phyloP scores from a whole-genome alignment of 2,113 vertebrate genomes.

The Zosterops lateralis region DNA sequence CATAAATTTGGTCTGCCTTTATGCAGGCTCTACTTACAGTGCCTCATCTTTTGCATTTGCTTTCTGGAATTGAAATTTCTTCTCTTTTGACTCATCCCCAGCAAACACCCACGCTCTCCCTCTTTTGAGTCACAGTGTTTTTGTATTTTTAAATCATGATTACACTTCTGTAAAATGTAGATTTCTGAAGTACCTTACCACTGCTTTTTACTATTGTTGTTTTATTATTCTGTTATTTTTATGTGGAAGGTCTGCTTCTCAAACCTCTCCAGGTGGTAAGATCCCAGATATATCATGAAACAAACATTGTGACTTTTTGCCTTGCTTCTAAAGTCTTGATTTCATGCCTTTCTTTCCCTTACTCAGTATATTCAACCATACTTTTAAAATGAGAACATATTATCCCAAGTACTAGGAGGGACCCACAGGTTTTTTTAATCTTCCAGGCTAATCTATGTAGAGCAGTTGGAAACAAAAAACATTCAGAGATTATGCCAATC shows the following conservation, averaged over 20 bases:
- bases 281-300: conserved; percentile 11
- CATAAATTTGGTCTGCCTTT: conserved; percentile 47
- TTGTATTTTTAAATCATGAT: conserved; percentile 61
- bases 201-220: conserved; percentile 21
- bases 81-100: conserved; percentile 58
- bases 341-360: conserved; percentile 3
- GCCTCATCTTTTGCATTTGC: conserved; percentile 33
- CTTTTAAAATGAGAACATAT: conserved; percentile 4
- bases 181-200: conserved; percentile 30
- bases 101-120: conserved; percentile 24
- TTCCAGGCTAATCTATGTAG: neutral
- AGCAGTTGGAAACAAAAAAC: neutral
- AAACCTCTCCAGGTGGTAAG: neutral
- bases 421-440: neutral
- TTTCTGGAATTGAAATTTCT: conserved; percentile 33
- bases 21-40: conserved; percentile 34
- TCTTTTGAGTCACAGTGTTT: conserved; percentile 54
- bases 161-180: conserved; percentile 45
- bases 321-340: neutral
- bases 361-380: neutral
- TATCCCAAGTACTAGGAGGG: neutral
- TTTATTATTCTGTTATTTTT: conserved; percentile 42
- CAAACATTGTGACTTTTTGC: conserved; percentile 1
- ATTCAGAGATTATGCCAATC: neutral
- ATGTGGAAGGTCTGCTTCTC: conserved; percentile 28